phyloP scores from a whole-genome alignment of 1,140 invertebrate species.

The Drepana arcuata region DNA sequence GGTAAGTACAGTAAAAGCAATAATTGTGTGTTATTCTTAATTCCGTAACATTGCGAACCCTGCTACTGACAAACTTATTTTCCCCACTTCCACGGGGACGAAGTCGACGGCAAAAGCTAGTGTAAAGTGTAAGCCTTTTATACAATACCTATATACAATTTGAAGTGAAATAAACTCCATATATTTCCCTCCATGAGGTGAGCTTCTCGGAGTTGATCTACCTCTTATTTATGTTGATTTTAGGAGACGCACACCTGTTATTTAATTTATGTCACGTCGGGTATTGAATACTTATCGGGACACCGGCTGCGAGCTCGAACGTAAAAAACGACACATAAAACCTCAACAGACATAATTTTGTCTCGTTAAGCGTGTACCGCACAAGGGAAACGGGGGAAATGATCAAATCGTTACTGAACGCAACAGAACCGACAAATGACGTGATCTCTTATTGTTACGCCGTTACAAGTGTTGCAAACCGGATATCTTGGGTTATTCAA shows the following conservation, averaged over 20 bases:
- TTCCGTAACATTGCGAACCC: no score
- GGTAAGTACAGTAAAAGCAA: no score
- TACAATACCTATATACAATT: neutral
- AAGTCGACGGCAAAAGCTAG: no score
- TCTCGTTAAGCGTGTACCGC: conserved; percentile 27
- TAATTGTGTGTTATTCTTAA: no score
- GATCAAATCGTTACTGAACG: conserved; percentile 41
- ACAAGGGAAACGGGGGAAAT: conserved; percentile 39
- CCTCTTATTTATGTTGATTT: conserved; percentile 17
- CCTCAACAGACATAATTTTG: conserved; percentile 34
- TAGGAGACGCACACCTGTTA: conserved; percentile 29
- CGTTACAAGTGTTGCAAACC: conserved; percentile 20
- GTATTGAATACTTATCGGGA: conserved; percentile 23
- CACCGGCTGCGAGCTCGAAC: conserved; percentile 7
- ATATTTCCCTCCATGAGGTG: neutral
- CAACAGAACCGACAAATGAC: conserved; percentile 14
- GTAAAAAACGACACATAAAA: conserved; percentile 6
- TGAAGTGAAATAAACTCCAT: neutral
- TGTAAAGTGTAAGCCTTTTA: neutral
- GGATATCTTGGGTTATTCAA: conserved; percentile 52
- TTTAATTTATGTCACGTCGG: conserved; percentile 23
- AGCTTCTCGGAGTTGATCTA: neutral
- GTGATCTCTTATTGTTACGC: conserved; percentile 11
- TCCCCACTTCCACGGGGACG: no score
- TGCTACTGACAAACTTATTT: no score